Conservation (phyloP, 2,797 vertebrate species). For the Melanitta fusca region DNA sequence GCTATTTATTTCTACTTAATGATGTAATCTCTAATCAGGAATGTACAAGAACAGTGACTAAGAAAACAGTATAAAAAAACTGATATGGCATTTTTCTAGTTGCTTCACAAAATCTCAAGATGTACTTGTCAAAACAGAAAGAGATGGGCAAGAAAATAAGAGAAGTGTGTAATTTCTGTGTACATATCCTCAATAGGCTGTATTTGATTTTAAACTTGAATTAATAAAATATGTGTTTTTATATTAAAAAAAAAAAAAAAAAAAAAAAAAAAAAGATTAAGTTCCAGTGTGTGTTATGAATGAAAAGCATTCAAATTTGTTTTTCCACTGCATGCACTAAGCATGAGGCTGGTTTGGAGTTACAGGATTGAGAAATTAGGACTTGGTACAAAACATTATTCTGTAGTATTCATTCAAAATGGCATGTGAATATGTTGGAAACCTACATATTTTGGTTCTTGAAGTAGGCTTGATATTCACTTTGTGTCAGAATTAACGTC, state of each 20-base stretch:
- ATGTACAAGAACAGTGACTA: not conserved
- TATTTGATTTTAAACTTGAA: not conserved
- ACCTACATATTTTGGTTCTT: not conserved
- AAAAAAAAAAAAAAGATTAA: not conserved
- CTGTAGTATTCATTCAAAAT: not conserved
- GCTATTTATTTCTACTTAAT: not conserved
- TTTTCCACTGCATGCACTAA: not conserved
- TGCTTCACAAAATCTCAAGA: conserved; percentile 19
- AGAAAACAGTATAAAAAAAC: conserved; percentile 28
- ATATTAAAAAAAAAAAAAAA: not conserved
- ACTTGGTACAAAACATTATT: not conserved
- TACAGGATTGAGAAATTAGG: not conserved
- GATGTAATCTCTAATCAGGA: not conserved
- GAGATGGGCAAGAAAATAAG: not conserved
- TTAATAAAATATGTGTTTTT: not conserved
- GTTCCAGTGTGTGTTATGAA: not conserved
- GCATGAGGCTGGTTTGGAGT: not conserved
- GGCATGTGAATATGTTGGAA: not conserved
- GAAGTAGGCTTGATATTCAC: not conserved
- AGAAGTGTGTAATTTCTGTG: not conserved
- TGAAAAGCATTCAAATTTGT: not conserved
- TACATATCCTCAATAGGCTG: not conserved
- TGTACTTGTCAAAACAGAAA: not conserved
- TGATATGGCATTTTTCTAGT: not conserved
- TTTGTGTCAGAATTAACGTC: not conserved